These are phyloP conservation scores for Odontamblyopus lacepedii DNA, from an alignment of 2,797 vertebrate genomes.

Conservation along the genomic window DNA sequence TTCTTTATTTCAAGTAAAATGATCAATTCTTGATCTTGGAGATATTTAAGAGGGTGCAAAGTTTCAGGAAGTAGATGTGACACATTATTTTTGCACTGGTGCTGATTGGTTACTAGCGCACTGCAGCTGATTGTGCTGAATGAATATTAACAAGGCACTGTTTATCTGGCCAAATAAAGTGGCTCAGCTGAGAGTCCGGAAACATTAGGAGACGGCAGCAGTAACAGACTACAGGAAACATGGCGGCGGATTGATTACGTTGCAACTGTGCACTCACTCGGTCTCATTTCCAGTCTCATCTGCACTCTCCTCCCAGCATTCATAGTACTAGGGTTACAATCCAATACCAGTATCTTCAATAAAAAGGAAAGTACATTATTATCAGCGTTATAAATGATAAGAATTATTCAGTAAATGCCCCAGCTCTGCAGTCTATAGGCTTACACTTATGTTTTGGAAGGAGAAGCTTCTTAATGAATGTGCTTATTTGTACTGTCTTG, in stretches of 20 bases:
- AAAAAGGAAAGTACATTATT: neutral
- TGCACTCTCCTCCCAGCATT: conserved; percentile 37
- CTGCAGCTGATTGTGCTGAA: conserved; percentile 48
- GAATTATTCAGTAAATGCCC: neutral
- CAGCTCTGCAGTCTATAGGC: neutral
- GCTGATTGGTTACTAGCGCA: conserved; percentile 31
- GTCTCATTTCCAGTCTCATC: neutral
- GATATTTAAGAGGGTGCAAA: neutral
- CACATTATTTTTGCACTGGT: conserved; percentile 17
- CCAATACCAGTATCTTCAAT: conserved; percentile 1
- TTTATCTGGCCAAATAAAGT: conserved; percentile 9
- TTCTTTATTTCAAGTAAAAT: too few relatives aligned
- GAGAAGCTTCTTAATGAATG: neutral
- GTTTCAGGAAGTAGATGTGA: conserved; percentile 24
- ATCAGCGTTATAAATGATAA: neutral
- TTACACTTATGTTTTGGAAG: neutral
- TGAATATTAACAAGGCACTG: conserved; percentile 54
- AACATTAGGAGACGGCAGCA: conserved; percentile 39
- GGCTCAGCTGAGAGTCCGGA: conserved; percentile 15
- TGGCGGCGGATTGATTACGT: conserved; percentile 55
- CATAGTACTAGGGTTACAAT: conserved; percentile 52
- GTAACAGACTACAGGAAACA: conserved; percentile 64
- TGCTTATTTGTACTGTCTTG: neutral
- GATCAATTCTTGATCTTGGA: too few relatives aligned
- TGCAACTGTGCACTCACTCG: neutral